Percentiles rank a stretch among this genome's conserved stretches.
phyloP scores from a whole-genome alignment of 2,888 invertebrate species.

The Alsophila aescularia region DNA sequence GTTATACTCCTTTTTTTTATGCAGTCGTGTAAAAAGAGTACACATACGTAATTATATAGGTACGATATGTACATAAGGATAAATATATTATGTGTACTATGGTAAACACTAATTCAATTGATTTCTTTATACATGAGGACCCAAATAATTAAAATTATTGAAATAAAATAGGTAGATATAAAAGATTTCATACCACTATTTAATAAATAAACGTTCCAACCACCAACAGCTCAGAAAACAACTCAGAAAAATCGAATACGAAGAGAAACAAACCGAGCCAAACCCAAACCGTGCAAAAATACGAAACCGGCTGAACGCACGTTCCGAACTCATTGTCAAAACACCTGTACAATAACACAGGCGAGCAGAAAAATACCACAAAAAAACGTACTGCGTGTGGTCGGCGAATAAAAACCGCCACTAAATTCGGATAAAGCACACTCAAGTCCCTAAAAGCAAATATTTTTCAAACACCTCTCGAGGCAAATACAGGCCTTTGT shows the following conservation, averaged over 20 bases:
- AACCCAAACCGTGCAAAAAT: constrained; percentile 74
- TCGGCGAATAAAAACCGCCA: constrained; percentile 43
- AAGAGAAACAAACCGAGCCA: constrained; percentile 37
- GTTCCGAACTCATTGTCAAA: constrained; percentile 79
- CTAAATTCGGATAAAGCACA: constrained; percentile 57
- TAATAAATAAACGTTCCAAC: not conserved
- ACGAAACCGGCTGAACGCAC: constrained; percentile 73
- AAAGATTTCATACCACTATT: not conserved
- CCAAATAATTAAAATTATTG: too few relatives aligned
- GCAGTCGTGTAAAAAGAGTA: too few relatives aligned
- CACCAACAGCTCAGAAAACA: constrained; percentile 7
- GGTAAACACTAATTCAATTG: too few relatives aligned
- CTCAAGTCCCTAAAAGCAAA: constrained; percentile 73
- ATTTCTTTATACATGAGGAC: too few relatives aligned
- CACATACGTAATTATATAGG: too few relatives aligned
- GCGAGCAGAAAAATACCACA: constrained; percentile 43
- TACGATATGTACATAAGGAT: too few relatives aligned
- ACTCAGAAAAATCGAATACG: constrained; percentile 28
- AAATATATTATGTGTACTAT: too few relatives aligned
- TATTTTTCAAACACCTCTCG: constrained; percentile 81
- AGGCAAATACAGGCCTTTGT: constrained; percentile 67
- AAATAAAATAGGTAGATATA: too few relatives aligned
- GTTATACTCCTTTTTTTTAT: too few relatives aligned
- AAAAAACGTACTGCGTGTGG: constrained; percentile 44
- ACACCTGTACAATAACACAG: constrained; percentile 79